Percentiles rank a stretch among this genome's conserved stretches.
Evolutionary conservation across 2,797 vertebrate genomes (phyloP).

Genomic region (Microhierax caerulescens): DNA sequence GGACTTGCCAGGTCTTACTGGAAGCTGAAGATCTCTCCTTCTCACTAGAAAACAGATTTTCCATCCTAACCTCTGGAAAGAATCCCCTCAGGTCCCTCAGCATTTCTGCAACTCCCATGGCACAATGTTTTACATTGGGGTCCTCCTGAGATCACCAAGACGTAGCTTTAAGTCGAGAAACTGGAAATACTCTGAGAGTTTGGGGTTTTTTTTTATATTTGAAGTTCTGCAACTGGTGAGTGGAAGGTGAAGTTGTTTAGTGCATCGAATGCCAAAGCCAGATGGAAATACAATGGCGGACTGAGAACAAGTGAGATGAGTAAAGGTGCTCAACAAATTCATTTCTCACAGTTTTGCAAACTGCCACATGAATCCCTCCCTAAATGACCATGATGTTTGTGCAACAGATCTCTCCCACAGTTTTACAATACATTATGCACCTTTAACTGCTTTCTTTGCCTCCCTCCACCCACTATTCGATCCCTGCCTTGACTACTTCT

Average conservation of each 20-base stretch:
- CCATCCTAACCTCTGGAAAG: neutral
- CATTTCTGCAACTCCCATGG: rapidly evolving
- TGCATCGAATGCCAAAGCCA: neutral
- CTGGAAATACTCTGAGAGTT: neutral
- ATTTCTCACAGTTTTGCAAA: neutral
- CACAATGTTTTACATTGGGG: rapidly evolving
- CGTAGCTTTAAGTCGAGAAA: neutral
- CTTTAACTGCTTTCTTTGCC: neutral
- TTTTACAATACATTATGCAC: neutral
- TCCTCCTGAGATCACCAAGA: neutral
- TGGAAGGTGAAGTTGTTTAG: neutral
- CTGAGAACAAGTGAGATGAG: neutral
- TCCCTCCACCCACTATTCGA: neutral
- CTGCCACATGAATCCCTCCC: neutral
- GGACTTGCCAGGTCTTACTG: neutral
- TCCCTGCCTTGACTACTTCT: neutral
- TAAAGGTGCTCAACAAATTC: neutral
- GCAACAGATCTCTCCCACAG: neutral
- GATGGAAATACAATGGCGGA: rapidly evolving
- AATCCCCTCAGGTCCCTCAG: neutral
- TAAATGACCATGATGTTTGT: neutral
- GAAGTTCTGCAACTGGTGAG: neutral
- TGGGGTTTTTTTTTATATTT: neutral
- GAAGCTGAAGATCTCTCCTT: neutral
- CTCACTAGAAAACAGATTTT: neutral